Conservation (phyloP, 2,888 invertebrate species). For the Copidosoma aretas region DNA sequence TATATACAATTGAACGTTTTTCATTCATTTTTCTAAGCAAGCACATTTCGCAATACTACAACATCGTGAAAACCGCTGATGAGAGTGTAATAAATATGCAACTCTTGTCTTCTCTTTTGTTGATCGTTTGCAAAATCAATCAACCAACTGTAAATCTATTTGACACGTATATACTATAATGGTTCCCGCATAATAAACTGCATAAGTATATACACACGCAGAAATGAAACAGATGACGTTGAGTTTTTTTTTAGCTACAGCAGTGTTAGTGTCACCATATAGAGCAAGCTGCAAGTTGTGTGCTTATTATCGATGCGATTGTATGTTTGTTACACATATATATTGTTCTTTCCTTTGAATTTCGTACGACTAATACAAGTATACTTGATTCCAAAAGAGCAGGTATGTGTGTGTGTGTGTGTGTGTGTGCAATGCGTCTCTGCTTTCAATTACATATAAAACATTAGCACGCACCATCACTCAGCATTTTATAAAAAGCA, state of each 20-base stretch:
- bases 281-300: constrained; percentile 37
- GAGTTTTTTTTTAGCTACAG: constrained; percentile 10
- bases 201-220: constrained; percentile 1
- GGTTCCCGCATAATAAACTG: no score
- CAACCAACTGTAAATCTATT: no score
- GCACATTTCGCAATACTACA: neutral
- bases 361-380: no score
- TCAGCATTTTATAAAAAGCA: no score
- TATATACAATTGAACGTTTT: constrained; percentile 7
- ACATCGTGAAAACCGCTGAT: no score
- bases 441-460: neutral
- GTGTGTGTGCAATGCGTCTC: no score
- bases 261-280: constrained; percentile 31
- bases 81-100: no score
- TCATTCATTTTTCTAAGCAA: constrained; percentile 12
- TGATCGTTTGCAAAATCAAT: no score
- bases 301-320: constrained; percentile 31
- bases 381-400: no score
- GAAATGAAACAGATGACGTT: neutral
- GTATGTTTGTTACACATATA: constrained; percentile 12
- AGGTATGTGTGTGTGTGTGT: no score
- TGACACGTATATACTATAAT: no score
- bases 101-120: no score
- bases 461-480: neutral
- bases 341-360: neutral